These are phyloP conservation scores for Ceratosolen solmsi DNA, from an alignment of 1,140 invertebrate genomes.

Conservation along the genomic window DNA sequence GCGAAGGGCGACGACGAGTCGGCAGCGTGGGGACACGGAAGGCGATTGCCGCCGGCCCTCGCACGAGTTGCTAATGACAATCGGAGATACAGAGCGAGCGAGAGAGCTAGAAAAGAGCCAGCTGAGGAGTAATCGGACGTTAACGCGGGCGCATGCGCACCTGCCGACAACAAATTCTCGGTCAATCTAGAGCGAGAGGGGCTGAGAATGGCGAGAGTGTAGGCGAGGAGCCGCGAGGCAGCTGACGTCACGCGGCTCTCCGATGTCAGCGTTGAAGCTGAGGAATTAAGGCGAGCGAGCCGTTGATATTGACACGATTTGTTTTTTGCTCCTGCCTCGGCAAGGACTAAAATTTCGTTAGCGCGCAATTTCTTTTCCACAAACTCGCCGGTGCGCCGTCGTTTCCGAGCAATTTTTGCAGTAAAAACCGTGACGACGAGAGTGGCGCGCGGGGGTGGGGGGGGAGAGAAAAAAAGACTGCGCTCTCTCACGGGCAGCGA, in stretches of 20 bases:
- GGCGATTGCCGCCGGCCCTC: no score
- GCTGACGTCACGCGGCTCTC: not conserved
- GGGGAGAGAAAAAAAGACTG: not conserved
- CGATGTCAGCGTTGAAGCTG: not conserved
- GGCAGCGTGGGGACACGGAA: no score
- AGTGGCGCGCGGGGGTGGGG: no score
- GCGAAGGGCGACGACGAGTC: no score
- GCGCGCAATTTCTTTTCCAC: not conserved
- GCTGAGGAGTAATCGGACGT: constrained; percentile 46
- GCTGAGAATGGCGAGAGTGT: not conserved
- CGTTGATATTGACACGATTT: constrained; percentile 11
- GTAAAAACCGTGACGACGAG: not conserved
- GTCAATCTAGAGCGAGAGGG: constrained; percentile 15
- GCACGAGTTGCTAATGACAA: no score
- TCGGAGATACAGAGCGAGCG: no score
- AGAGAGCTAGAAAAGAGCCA: no score
- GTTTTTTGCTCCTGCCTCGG: not conserved
- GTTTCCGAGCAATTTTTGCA: not conserved
- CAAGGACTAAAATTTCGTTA: not conserved
- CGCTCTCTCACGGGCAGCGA: not conserved
- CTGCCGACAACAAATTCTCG: constrained; percentile 14
- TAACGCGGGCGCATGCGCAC: constrained; percentile 50
- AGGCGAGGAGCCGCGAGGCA: not conserved
- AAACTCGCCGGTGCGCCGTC: not conserved
- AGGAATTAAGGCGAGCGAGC: not conserved